A percentile compares a stretch with the other conserved stretches of the same genome.
These are phyloP conservation scores for Mimumesa dahlbomi DNA, from an alignment of 2,888 invertebrate species.

Conservation along the genomic window DNA sequence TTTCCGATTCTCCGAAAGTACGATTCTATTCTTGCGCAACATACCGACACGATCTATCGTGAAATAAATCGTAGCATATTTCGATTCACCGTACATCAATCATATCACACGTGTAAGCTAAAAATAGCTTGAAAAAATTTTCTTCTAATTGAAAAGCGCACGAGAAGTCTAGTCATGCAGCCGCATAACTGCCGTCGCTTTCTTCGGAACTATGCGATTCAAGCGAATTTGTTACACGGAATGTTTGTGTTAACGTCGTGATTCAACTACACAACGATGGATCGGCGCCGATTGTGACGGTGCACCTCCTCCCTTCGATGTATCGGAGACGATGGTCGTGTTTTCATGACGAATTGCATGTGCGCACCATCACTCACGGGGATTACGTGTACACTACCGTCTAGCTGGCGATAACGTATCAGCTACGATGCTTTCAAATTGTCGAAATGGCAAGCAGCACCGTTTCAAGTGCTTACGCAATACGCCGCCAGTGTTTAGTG, in stretches of 20 bases:
- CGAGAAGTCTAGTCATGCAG: no score
- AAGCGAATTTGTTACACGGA: neutral
- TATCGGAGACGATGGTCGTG: neutral
- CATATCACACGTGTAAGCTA: no score
- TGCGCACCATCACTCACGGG: neutral
- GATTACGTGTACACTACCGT: neutral
- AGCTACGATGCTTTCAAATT: neutral
- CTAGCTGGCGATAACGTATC: slow-evolving; percentile 25
- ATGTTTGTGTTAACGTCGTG: neutral
- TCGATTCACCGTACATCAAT: no score
- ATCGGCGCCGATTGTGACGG: neutral
- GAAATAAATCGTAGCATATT: no score
- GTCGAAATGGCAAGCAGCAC: neutral
- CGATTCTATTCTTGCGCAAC: no score
- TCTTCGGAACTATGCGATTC: no score
- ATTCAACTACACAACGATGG: neutral
- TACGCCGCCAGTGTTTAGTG: no score
- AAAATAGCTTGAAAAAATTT: no score
- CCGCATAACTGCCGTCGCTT: no score
- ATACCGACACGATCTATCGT: no score
- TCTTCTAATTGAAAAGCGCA: no score
- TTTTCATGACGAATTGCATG: neutral
- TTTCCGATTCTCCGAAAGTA: no score
- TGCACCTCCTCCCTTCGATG: neutral
- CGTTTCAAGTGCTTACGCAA: slow-evolving; percentile 15